A percentile compares a stretch with the other conserved stretches of the same genome.
These are phyloP conservation scores for Anguilla obscura DNA, from an alignment of 2,797 vertebrate species.

Conservation along the genomic window DNA sequence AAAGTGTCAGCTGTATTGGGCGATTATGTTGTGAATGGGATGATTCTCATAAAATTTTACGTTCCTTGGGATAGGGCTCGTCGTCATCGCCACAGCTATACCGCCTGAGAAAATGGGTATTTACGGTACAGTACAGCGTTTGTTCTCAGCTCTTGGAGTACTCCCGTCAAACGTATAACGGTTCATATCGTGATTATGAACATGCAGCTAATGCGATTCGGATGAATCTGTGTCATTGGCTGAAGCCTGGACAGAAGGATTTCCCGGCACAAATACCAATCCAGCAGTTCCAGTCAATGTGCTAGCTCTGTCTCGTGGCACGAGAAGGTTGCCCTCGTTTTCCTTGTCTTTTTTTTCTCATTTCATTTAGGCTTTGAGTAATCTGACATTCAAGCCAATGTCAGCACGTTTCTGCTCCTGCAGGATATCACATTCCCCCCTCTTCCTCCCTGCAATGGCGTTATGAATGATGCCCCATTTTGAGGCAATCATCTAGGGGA, in stretches of 20 bases:
- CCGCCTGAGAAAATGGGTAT: neutral
- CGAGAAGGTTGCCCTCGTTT: neutral
- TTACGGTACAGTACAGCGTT: neutral
- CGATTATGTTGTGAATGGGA: neutral
- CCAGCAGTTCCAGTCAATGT: slow-evolving; percentile 11
- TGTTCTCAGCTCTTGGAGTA: neutral
- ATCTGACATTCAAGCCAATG: slow-evolving; percentile 7
- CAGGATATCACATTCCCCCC: neutral
- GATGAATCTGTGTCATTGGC: neutral
- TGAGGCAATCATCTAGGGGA: neutral
- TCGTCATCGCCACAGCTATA: neutral
- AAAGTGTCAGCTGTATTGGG: neutral
- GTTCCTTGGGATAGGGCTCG: neutral
- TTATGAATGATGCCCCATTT: neutral
- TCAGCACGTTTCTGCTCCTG: neutral
- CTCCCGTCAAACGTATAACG: neutral
- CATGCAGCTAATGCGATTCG: neutral
- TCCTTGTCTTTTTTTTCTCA: neutral
- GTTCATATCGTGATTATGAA: neutral
- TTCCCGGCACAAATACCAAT: neutral
- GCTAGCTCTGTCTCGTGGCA: slow-evolving; percentile 12
- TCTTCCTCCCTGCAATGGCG: too few species aligned
- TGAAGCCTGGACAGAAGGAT: neutral
- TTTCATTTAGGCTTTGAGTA: neutral
- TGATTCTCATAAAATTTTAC: neutral